Percentiles rank a stretch among this genome's conserved stretches.
phyloP scores from a whole-genome alignment of 1,140 invertebrate species.

The Tyrophagus putrescentiae region DNA sequence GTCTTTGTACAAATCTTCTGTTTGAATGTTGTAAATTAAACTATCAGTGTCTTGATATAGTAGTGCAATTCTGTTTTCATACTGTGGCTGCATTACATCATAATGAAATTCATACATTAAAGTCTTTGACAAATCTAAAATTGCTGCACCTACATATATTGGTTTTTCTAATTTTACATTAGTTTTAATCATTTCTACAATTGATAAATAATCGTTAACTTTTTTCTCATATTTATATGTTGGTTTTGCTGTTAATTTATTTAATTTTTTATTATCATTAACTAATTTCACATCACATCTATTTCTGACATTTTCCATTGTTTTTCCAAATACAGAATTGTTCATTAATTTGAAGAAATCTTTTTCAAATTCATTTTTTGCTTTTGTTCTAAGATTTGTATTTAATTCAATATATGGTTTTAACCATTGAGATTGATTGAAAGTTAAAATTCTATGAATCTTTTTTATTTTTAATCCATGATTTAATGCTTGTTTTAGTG shows the following conservation, averaged over 20 bases:
- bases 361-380: slow-evolving; percentile 30
- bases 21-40: slow-evolving; percentile 24
- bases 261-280: slow-evolving; percentile 28
- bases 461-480: slow-evolving; percentile 36
- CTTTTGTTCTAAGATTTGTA: slow-evolving; percentile 30
- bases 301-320: slow-evolving; percentile 38
- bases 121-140: slow-evolving; percentile 29
- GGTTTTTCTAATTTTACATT: slow-evolving; percentile 28
- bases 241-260: slow-evolving; percentile 32
- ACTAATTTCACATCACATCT: slow-evolving; percentile 34
- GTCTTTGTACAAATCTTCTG: slow-evolving; percentile 24
- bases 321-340: slow-evolving; percentile 38
- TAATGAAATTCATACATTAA: slow-evolving; percentile 31
- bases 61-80: slow-evolving; percentile 24
- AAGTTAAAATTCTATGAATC: slow-evolving; percentile 36
- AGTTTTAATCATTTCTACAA: slow-evolving; percentile 24
- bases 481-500: slow-evolving; percentile 37
- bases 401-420: slow-evolving; percentile 36
- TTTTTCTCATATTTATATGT: slow-evolving; percentile 32
- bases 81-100: slow-evolving; percentile 28
- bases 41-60: slow-evolving; percentile 25
- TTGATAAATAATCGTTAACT: slow-evolving; percentile 24
- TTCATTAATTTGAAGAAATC: slow-evolving; percentile 35
- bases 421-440: slow-evolving; percentile 39
- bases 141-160: slow-evolving; percentile 28